These are phyloP conservation scores for Chamaetylas fuelleborni DNA, from an alignment of 2,113 vertebrate species.

Conservation along the genomic window DNA sequence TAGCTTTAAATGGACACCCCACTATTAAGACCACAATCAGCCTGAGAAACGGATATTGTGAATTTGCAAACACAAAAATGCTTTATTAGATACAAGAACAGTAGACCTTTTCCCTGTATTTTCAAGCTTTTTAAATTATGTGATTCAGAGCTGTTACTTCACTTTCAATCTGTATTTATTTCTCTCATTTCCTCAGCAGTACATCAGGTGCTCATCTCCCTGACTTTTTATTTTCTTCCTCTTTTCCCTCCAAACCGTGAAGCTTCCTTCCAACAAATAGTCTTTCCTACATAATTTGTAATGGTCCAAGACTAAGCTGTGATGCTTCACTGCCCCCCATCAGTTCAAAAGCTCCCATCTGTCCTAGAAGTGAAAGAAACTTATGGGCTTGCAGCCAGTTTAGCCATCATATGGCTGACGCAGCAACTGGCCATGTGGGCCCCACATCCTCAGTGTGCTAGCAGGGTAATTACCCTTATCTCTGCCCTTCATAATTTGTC, in stretches of 20 bases:
- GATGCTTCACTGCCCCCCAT: background rate
- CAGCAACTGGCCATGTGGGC: background rate
- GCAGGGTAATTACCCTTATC: background rate
- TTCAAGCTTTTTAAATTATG: background rate
- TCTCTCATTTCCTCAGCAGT: background rate
- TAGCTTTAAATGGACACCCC: background rate
- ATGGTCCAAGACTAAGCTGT: background rate
- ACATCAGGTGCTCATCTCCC: background rate
- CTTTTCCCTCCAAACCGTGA: background rate
- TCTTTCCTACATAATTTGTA: background rate
- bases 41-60: background rate
- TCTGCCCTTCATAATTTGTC: background rate
- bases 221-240: background rate
- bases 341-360: constrained; percentile 8
- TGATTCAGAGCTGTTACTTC: background rate
- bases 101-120: background rate
- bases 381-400: background rate
- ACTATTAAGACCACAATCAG: background rate
- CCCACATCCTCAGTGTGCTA: background rate
- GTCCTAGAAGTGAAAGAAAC: background rate
- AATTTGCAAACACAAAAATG: background rate
- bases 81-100: background rate
- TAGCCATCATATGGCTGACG: background rate
- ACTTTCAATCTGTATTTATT: background rate
- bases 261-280: background rate